Percentiles rank a stretch among this genome's conserved stretches.
Conservation (phyloP, 2,888 invertebrate species). For the Amiota communis region DNA sequence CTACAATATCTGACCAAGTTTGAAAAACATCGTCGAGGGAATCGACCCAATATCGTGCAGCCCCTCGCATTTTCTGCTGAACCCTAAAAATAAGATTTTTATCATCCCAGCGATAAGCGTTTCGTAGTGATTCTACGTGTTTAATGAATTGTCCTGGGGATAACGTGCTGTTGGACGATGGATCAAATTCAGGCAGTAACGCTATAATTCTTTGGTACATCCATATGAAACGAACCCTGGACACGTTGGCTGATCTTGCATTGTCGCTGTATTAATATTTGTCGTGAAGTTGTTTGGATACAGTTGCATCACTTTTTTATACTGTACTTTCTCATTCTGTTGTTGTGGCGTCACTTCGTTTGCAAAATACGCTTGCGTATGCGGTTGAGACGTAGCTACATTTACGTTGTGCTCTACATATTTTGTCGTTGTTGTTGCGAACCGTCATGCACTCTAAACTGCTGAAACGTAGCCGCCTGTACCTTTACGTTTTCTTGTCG, state of each 20-base stretch:
- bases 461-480: constrained; percentile 1
- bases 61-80: neutral
- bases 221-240: neutral
- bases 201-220: neutral
- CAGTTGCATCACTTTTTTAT: neutral
- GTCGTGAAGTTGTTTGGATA: no score
- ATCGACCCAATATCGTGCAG: constrained; percentile 5
- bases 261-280: neutral
- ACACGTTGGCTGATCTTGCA: neutral
- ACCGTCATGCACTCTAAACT: neutral
- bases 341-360: neutral
- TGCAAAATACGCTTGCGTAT: neutral
- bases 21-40: neutral
- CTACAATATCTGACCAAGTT: constrained; percentile 31
- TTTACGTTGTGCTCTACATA: neutral
- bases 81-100: neutral
- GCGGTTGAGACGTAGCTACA: neutral
- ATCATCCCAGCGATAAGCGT: constrained; percentile 2
- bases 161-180: neutral
- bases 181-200: neutral
- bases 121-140: neutral
- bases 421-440: neutral
- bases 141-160: neutral
- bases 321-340: neutral
- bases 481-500: neutral